A percentile compares a stretch with the other conserved stretches of the same genome.
Evolutionary conservation across 2,888 invertebrate genomes (phyloP).

Genomic region (Meteorus cinctellus): DNA sequence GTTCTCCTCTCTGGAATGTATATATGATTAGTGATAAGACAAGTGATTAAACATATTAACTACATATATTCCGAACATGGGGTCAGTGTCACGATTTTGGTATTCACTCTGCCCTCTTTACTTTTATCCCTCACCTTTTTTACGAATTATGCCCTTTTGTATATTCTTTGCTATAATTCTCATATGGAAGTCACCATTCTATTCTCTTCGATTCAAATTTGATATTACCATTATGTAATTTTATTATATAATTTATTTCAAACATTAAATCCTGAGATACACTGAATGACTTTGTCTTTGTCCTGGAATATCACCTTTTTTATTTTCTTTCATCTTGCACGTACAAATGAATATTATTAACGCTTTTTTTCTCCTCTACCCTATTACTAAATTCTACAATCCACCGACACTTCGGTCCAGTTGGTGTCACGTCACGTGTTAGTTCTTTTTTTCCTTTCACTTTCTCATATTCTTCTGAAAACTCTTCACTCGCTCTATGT

Average conservation of each 20-base stretch:
- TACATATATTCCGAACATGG: no score
- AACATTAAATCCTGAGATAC: slow-evolving; percentile 29
- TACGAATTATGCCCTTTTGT: no score
- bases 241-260: not conserved
- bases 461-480: slow-evolving; percentile 21
- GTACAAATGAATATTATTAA: not conserved
- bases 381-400: slow-evolving; percentile 6
- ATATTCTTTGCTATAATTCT: not conserved
- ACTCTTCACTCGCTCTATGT: not conserved
- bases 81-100: not conserved
- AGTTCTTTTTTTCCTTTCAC: slow-evolving; percentile 46
- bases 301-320: slow-evolving; percentile 48
- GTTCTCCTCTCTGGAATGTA: slow-evolving; percentile 23
- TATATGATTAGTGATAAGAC: slow-evolving; percentile 26
- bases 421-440: slow-evolving; percentile 45
- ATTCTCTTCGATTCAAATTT: not conserved
- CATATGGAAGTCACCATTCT: not conserved
- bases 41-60: not conserved
- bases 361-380: not conserved
- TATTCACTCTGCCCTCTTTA: not conserved
- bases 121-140: not conserved
- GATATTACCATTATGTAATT: slow-evolving; percentile 31
- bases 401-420: slow-evolving; percentile 48
- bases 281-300: slow-evolving; percentile 48
- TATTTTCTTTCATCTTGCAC: not conserved